These are phyloP conservation scores for Petrolisthes cinctipes DNA, from an alignment of 2,888 invertebrate genomes.

Conservation along the genomic window DNA sequence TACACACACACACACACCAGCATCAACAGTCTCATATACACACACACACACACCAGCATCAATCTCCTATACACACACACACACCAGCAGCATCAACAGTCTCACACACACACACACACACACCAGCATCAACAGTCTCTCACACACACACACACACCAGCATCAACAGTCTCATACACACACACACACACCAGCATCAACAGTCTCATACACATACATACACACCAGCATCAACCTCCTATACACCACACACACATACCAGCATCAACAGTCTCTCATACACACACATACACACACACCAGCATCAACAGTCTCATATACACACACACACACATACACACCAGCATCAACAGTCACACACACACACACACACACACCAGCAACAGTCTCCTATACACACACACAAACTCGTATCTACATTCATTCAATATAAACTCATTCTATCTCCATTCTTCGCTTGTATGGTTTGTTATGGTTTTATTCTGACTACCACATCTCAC, in stretches of 20 bases:
- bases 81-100: not conserved
- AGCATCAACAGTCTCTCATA: not conserved
- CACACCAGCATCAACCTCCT: not conserved
- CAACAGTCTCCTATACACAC: not conserved
- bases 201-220: not conserved
- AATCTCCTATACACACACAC: not conserved
- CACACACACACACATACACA: slow-evolving; percentile 11
- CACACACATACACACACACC: not conserved
- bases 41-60: not conserved
- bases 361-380: not conserved
- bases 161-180: not conserved
- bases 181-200: slow-evolving; percentile 3
- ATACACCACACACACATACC: not conserved
- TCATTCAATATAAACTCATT: too few relatives aligned
- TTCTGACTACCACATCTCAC: too few relatives aligned
- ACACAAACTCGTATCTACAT: not conserved
- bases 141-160: not conserved
- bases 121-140: not conserved
- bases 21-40: not conserved
- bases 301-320: not conserved
- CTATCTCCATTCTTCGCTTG: too few relatives aligned
- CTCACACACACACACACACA: slow-evolving; percentile 10
- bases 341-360: not conserved
- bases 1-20: slow-evolving; percentile 9
- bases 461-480: too few relatives aligned